phyloP scores from a whole-genome alignment of 2,113 vertebrate genomes.

The Sorex fumeus region DNA sequence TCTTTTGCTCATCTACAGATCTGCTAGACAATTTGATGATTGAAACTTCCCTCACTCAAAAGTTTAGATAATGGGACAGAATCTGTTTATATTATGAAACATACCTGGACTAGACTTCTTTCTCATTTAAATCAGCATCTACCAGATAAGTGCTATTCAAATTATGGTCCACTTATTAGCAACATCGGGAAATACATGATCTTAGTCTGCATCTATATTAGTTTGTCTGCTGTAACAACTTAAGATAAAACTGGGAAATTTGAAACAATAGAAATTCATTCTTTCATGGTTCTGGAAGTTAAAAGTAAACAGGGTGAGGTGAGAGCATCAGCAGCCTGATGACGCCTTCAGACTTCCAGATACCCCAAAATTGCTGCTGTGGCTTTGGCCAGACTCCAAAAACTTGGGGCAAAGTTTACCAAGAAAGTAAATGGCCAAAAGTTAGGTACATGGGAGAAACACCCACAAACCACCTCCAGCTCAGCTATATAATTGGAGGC shows the following conservation, averaged over 20 bases:
- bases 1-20: slow-evolving; percentile 26
- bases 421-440: no score
- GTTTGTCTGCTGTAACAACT: background rate
- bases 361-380: no score
- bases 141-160: background rate
- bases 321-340: no score
- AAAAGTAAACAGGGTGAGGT: background rate
- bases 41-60: no score
- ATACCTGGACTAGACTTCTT: background rate
- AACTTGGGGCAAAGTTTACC: no score
- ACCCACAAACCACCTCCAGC: no score
- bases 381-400: no score
- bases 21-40: background rate
- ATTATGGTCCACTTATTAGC: background rate
- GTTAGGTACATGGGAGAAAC: no score
- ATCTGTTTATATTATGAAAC: background rate
- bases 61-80: no score
- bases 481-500: no score
- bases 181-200: background rate
- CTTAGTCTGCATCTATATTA: background rate
- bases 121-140: background rate
- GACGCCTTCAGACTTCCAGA: no score
- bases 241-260: background rate
- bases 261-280: slow-evolving; percentile 30
- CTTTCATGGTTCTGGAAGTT: background rate